Conservation (phyloP, 2,888 invertebrate species). For the Himalopsyche anomala region DNA sequence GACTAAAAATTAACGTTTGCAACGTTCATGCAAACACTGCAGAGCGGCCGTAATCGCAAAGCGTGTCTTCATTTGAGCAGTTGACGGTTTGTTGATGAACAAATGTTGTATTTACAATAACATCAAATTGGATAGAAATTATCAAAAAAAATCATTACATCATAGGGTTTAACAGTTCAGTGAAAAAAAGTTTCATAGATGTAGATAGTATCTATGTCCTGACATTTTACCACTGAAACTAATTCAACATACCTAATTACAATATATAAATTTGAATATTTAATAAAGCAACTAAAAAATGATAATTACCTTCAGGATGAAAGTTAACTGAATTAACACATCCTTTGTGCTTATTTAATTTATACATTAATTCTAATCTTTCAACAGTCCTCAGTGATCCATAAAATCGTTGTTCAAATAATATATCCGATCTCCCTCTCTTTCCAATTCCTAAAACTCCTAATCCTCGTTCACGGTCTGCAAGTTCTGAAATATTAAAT, state of each 20-base stretch:
- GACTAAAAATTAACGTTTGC: too few relatives aligned
- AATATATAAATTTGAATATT: conserved; percentile 32
- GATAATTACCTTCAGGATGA: conserved; percentile 81
- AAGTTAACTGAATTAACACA: conserved; percentile 96
- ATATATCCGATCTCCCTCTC: conserved; percentile 73
- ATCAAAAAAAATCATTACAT: too few relatives aligned
- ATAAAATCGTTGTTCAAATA: conserved; percentile 85
- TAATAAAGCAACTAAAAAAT: conserved; percentile 51
- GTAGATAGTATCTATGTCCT: neutral
- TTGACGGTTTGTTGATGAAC: too few relatives aligned
- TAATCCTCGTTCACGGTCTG: conserved; percentile 80
- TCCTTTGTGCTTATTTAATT: conserved; percentile 87
- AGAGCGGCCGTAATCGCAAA: too few relatives aligned
- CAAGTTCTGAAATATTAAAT: conserved; percentile 76
- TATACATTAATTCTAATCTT: conserved; percentile 86
- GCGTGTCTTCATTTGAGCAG: too few relatives aligned
- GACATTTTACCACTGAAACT: neutral
- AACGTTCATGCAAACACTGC: too few relatives aligned
- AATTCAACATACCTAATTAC: neutral
- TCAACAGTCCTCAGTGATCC: conserved; percentile 90
- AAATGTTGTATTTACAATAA: too few relatives aligned
- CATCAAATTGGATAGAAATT: too few relatives aligned
- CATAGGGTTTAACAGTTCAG: neutral
- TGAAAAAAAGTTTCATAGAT: neutral
- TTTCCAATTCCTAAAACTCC: conserved; percentile 73